Percentiles rank a stretch among this genome's conserved stretches.
These are phyloP conservation scores for Parelbella ahira DNA, from an alignment of 2,888 invertebrate genomes.

Conservation along the genomic window DNA sequence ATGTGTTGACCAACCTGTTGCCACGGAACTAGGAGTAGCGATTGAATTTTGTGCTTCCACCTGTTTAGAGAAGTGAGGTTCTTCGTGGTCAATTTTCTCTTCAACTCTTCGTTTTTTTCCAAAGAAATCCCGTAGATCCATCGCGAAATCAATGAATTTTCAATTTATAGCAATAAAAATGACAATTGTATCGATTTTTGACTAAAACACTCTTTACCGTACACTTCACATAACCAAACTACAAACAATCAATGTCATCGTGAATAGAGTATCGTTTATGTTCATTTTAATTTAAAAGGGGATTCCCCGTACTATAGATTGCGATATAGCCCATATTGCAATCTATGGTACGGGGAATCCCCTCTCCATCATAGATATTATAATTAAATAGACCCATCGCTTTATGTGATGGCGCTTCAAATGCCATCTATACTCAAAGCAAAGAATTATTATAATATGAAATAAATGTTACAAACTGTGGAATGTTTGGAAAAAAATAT, in stretches of 20 bases:
- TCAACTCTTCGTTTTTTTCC: too few relatives aligned
- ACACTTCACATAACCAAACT: constrained; percentile 21
- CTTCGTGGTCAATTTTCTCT: too few relatives aligned
- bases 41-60: too few relatives aligned
- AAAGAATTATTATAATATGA: too few relatives aligned
- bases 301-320: constrained; percentile 1
- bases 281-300: neutral
- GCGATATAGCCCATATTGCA: constrained; percentile 2
- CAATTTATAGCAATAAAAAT: too few relatives aligned
- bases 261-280: constrained; percentile 3
- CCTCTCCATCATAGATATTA: constrained; percentile 1
- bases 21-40: too few relatives aligned
- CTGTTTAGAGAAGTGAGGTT: too few relatives aligned
- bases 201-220: constrained; percentile 22
- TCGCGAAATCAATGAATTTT: too few relatives aligned
- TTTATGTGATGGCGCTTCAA: constrained; percentile 2
- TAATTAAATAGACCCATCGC: constrained; percentile 1
- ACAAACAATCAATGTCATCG: constrained; percentile 15
- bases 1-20: too few relatives aligned
- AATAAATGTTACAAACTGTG: too few relatives aligned
- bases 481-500: too few relatives aligned
- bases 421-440: constrained; percentile 2
- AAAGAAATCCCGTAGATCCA: too few relatives aligned
- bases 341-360: constrained; percentile 2
- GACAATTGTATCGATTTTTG: constrained; percentile 20